These are phyloP conservation scores for Coenonympha glycerion DNA, from an alignment of 2,888 invertebrate genomes.

Conservation along the genomic window DNA sequence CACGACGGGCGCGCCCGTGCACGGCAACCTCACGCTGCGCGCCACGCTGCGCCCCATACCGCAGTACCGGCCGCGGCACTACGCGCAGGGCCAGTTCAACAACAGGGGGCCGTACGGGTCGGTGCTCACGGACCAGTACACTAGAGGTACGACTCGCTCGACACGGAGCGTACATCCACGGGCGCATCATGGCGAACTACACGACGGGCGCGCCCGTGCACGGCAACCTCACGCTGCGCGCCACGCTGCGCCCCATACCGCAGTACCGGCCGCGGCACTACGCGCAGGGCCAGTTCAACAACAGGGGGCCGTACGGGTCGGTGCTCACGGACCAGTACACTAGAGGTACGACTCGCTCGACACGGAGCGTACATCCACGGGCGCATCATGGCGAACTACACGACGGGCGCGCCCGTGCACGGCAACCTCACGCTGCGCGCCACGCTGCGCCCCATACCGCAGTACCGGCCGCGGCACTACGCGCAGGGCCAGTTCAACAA, in stretches of 20 bases:
- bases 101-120: slow-evolving; percentile 48
- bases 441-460: slow-evolving; percentile 81
- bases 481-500: slow-evolving; percentile 68
- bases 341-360: slow-evolving; percentile 41
- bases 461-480: slow-evolving; percentile 68
- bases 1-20: slow-evolving; percentile 93
- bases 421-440: slow-evolving; percentile 93
- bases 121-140: slow-evolving; percentile 52
- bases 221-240: slow-evolving; percentile 91
- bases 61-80: slow-evolving; percentile 69
- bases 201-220: slow-evolving; percentile 93
- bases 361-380: slow-evolving; percentile 84
- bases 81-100: slow-evolving; percentile 66
- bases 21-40: slow-evolving; percentile 90
- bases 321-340: slow-evolving; percentile 55
- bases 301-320: slow-evolving; percentile 42
- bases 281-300: slow-evolving; percentile 69
- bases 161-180: slow-evolving; percentile 87
- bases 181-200: slow-evolving; percentile 94
- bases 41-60: slow-evolving; percentile 85
- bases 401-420: slow-evolving; percentile 91
- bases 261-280: slow-evolving; percentile 70
- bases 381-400: slow-evolving; percentile 94
- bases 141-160: slow-evolving; percentile 47
- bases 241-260: slow-evolving; percentile 83